A percentile compares a stretch with the other conserved stretches of the same genome.
phyloP scores from a whole-genome alignment of 2,797 vertebrate genomes.

The Champsocephalus esox region DNA sequence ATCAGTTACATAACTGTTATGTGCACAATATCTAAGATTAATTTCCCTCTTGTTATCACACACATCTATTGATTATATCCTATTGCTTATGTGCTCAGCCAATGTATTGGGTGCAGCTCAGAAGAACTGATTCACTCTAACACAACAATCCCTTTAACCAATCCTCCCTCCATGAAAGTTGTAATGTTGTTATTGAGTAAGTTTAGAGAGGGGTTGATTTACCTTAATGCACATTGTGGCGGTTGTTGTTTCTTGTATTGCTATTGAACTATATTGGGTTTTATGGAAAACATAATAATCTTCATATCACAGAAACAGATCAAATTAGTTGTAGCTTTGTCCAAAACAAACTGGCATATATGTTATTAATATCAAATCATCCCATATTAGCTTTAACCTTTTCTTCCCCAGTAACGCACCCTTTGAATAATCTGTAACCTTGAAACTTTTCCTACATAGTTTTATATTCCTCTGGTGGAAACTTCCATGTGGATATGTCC shows the following conservation, averaged over 20 bases:
- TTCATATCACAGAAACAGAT: no score
- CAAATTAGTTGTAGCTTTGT: no score
- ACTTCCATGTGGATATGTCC: constrained; percentile 31
- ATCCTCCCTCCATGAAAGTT: no score
- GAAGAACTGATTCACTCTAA: no score
- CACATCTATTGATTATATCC: neutral
- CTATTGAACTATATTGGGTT: no score
- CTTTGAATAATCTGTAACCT: constrained; percentile 42
- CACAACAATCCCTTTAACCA: no score
- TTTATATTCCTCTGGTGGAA: constrained; percentile 11
- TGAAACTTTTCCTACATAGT: constrained; percentile 58
- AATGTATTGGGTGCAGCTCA: no score
- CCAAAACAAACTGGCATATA: neutral
- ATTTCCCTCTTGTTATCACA: constrained; percentile 8
- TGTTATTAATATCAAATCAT: neutral
- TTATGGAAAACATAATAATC: no score
- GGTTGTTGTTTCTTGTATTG: no score
- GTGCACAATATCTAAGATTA: neutral
- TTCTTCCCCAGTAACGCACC: constrained; percentile 1
- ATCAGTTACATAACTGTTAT: constrained; percentile 26
- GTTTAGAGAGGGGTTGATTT: no score
- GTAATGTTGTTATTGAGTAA: no score
- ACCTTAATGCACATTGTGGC: no score
- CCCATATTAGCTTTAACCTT: constrained; percentile 5
- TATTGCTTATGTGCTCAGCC: neutral